phyloP scores from a whole-genome alignment of 2,113 vertebrate species.

The Oxygymnocypris stewartii region DNA sequence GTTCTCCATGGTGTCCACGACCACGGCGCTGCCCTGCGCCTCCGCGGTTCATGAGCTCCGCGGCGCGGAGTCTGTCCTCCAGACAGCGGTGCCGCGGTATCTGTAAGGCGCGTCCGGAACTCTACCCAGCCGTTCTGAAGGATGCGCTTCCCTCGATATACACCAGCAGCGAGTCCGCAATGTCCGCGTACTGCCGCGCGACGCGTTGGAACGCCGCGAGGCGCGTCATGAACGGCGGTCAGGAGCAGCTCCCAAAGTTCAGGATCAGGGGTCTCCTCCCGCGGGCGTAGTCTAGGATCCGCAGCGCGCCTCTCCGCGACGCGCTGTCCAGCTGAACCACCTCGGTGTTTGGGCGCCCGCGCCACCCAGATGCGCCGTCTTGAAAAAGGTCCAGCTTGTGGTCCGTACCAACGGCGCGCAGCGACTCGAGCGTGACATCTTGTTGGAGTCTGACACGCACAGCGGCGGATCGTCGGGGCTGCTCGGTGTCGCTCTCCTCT shows the following conservation, averaged over 20 bases:
- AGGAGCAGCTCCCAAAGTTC: conserved; percentile 99
- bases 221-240: conserved; percentile 99
- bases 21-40: conserved; percentile 83
- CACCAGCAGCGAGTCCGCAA: conserved; percentile 94
- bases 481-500: conserved; percentile 64
- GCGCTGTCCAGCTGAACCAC: conserved; percentile 86
- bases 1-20: conserved; percentile 96
- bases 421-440: conserved; percentile 93
- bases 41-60: conserved; percentile 85
- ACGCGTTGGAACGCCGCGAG: conserved; percentile 92
- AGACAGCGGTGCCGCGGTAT: conserved; percentile 94
- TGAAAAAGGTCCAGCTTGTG: conserved; percentile 97
- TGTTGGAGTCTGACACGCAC: conserved; percentile 94
- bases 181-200: conserved; percentile 87
- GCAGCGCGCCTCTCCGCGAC: conserved; percentile 60
- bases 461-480: conserved; percentile 90
- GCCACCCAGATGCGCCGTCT: conserved; percentile 87
- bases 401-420: conserved; percentile 95
- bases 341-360: conserved; percentile 92
- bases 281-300: conserved; percentile 88
- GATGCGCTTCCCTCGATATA: conserved; percentile 99
- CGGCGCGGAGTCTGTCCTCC: conserved; percentile 91
- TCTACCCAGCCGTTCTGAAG: conserved; percentile 97
- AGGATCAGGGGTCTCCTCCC: conserved; percentile 90
- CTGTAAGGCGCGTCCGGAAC: conserved; percentile 92